These are phyloP conservation scores for Ibidorhyncha struthersii DNA, from an alignment of 2,113 vertebrate genomes.

Conservation along the genomic window DNA sequence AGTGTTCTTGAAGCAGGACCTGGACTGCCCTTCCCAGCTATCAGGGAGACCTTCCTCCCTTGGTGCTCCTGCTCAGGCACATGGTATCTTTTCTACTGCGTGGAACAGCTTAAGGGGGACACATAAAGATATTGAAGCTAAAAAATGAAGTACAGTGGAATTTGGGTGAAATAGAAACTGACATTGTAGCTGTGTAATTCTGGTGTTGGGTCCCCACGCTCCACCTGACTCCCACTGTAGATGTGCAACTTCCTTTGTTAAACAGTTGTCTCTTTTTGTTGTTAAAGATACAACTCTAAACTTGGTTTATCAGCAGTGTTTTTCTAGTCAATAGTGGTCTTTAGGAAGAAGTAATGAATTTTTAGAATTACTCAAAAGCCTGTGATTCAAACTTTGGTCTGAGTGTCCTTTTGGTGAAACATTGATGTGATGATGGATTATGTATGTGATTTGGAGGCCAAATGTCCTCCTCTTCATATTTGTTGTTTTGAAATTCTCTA, in stretches of 20 bases:
- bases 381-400: neutral
- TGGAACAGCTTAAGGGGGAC: neutral
- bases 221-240: neutral
- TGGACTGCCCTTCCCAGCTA: neutral
- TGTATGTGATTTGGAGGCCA: neutral
- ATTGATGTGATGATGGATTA: neutral
- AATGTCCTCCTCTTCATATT: neutral
- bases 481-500: neutral
- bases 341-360: neutral
- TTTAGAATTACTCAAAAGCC: neutral
- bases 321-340: neutral
- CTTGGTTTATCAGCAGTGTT: neutral
- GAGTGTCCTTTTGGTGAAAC: neutral
- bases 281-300: neutral
- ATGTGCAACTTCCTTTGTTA: neutral
- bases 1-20: neutral
- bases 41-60: neutral
- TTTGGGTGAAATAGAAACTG: neutral
- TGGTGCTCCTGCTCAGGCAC: neutral
- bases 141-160: neutral
- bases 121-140: too few species aligned
- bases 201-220: neutral
- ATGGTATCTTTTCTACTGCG: rapidly evolving
- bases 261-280: neutral
- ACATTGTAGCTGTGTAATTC: neutral